These are phyloP conservation scores for Mystacides longicornis DNA, from an alignment of 2,888 invertebrate species.

Conservation along the genomic window DNA sequence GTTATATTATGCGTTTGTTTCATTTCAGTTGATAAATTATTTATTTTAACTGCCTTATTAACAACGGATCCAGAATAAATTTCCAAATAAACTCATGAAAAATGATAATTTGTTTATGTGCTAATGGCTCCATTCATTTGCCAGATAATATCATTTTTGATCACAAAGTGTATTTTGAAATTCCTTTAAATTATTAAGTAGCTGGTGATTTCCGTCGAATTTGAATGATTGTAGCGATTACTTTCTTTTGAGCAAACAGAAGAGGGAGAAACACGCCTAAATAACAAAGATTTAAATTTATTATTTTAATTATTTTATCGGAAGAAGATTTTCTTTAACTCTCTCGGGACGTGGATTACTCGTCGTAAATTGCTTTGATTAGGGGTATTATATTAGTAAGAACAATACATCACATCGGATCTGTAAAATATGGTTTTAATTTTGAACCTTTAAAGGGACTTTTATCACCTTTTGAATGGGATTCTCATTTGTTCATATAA, in stretches of 20 bases:
- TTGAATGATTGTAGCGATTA: not conserved
- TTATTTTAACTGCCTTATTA: too few species aligned
- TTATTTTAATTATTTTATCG: not conserved
- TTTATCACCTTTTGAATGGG: too few species aligned
- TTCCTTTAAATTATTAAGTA: conserved; percentile 3
- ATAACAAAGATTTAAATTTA: not conserved
- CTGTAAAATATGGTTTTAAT: not conserved
- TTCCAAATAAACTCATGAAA: too few species aligned
- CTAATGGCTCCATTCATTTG: conserved; percentile 1
- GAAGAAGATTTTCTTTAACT: not conserved
- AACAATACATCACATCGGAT: not conserved
- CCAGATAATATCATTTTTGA: conserved; percentile 4
- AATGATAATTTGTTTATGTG: conserved; percentile 3
- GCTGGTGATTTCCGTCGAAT: not conserved
- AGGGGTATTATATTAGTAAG: not conserved
- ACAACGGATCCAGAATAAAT: too few species aligned
- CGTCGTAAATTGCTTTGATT: not conserved
- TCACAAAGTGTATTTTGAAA: not conserved
- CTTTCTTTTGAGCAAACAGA: not conserved
- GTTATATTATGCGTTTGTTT: too few species aligned
- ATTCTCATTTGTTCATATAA: too few species aligned
- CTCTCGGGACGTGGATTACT: not conserved
- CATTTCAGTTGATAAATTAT: too few species aligned
- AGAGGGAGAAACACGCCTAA: not conserved
- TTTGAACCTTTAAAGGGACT: too few species aligned